Evolutionary conservation across 2,113 vertebrate genomes (phyloP).

Genomic region (Trachemys scripta): DNA sequence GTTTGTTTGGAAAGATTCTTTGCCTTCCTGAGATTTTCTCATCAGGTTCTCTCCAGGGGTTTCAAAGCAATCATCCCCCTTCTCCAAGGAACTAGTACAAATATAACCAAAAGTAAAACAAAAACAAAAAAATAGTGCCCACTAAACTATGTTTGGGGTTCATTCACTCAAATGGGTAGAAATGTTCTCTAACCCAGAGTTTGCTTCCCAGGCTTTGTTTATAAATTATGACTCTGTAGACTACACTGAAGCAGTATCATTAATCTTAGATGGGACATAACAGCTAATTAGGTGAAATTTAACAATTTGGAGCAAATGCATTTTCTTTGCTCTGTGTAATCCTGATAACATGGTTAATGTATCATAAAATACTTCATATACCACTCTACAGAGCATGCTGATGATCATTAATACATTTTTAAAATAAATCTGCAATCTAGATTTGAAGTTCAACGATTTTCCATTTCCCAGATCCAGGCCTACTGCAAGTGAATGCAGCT

Average conservation of each 20-base stretch:
- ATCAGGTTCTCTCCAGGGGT: constrained; percentile 32
- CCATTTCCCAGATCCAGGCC: not conserved
- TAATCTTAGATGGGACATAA: not conserved
- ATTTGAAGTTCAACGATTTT: not conserved
- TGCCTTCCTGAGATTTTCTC: constrained; percentile 34
- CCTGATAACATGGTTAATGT: not conserved
- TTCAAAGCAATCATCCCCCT: constrained; percentile 33
- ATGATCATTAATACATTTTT: not conserved
- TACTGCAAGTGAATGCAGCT: not conserved
- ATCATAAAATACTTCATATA: not conserved
- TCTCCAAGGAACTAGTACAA: not conserved
- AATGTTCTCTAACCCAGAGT: not conserved
- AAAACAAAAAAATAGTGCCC: constrained; percentile 18
- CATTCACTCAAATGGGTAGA: not conserved
- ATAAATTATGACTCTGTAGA: not conserved
- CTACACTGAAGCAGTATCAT: not conserved
- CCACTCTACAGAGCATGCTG: not conserved
- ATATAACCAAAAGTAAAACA: not conserved
- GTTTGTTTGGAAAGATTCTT: constrained; percentile 55
- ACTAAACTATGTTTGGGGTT: not conserved
- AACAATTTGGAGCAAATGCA: rapidly evolving
- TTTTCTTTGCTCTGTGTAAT: not conserved
- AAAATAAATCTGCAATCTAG: not conserved
- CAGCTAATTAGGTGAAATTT: not conserved
- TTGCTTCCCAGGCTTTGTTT: not conserved